These are phyloP conservation scores for Masnerella sp. DNA, from an alignment of 2,888 invertebrate species.

Conservation along the genomic window DNA sequence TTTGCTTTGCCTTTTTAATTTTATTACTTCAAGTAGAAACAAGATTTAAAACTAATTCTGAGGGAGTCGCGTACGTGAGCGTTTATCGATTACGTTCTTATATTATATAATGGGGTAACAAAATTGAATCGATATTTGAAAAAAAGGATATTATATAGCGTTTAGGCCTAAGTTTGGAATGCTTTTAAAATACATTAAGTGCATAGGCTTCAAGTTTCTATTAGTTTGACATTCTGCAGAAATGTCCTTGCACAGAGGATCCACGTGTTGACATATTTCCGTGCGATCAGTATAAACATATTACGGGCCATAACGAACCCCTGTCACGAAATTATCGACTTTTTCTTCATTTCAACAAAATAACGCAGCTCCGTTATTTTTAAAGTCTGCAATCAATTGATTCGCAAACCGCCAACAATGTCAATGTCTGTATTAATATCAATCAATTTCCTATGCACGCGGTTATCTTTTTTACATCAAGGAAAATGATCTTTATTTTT, in stretches of 20 bases:
- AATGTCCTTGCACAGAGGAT: slow-evolving; percentile 45
- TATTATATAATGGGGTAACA: slow-evolving; percentile 5
- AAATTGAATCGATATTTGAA: slow-evolving; percentile 9
- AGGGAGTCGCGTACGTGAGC: too few relatives aligned
- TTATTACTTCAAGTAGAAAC: too few relatives aligned
- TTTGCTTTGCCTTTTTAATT: background rate
- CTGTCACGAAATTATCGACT: slow-evolving; percentile 44
- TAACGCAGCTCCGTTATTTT: slow-evolving; percentile 28
- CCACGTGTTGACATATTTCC: slow-evolving; percentile 47
- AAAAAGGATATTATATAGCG: slow-evolving; percentile 11
- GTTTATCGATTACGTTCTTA: slow-evolving; percentile 5
- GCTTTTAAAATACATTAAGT: slow-evolving; percentile 39
- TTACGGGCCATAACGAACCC: slow-evolving; percentile 28
- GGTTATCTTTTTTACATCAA: slow-evolving; percentile 14
- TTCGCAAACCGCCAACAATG: slow-evolving; percentile 7
- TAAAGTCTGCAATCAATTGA: slow-evolving; percentile 25
- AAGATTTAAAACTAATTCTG: too few relatives aligned
- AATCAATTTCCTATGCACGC: slow-evolving; percentile 23
- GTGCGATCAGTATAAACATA: slow-evolving; percentile 40
- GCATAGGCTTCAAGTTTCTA: slow-evolving; percentile 39
- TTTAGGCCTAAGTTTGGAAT: slow-evolving; percentile 41
- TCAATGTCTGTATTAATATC: slow-evolving; percentile 26
- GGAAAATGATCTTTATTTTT: slow-evolving; percentile 38
- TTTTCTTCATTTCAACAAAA: slow-evolving; percentile 34
- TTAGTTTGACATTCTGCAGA: slow-evolving; percentile 50